Evolutionary conservation across 2,113 vertebrate genomes (phyloP).

Genomic region (Mus musculus): GRCm39 chr2:124269001-124269500

Average conservation of each 20-base stretch:
- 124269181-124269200: constrained; percentile 29
- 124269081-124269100: constrained; percentile 1
- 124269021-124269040: neutral
- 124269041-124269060: constrained; percentile 12
- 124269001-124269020: neutral
- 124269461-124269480: constrained; percentile 54
- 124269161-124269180: neutral
- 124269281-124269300: constrained; percentile 19
- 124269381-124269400: constrained; percentile 47
- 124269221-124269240: neutral
- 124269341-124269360: constrained; percentile 28
- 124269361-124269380: constrained; percentile 47
- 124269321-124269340: constrained; percentile 45
- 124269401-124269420: constrained; percentile 38
- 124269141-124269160: neutral
- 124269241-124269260: constrained; percentile 39
- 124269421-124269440: constrained; percentile 50
- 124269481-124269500: constrained; percentile 64
- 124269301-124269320: constrained; percentile 10
- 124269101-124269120: constrained; percentile 39
- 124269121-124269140: constrained; percentile 35
- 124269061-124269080: neutral
- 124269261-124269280: constrained; percentile 55
- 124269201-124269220: neutral
- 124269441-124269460: constrained; percentile 31